Conservation (phyloP, 2,797 vertebrate genomes). For the Dicrostonyx torquatus region DNA sequence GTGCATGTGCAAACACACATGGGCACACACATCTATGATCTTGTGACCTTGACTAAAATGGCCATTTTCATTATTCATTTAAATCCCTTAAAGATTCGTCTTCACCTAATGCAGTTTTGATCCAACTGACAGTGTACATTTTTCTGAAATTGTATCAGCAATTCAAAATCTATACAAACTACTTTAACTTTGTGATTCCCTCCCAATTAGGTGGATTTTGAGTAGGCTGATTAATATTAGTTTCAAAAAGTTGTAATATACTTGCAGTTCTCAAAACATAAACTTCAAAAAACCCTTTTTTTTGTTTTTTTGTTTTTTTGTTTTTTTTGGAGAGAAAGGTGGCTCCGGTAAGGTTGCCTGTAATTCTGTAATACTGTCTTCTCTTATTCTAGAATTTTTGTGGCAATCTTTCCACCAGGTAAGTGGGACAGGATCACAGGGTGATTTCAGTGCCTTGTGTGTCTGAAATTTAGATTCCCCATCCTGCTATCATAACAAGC, state of each 20-base stretch:
- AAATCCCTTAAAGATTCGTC: background rate
- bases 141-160: background rate
- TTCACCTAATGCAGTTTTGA: background rate
- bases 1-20: background rate
- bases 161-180: background rate
- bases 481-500: background rate
- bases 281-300: background rate
- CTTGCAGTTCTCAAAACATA: background rate
- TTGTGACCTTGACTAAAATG: background rate
- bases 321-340: background rate
- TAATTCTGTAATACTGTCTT: background rate
- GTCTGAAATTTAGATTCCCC: background rate
- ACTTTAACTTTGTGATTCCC: background rate
- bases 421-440: background rate
- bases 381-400: background rate
- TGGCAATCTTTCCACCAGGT: background rate
- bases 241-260: background rate
- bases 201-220: background rate
- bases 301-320: too few relatives aligned
- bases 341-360: background rate
- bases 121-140: background rate
- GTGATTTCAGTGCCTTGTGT: background rate
- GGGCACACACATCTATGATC: background rate
- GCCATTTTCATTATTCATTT: constrained; percentile 4
- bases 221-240: background rate